Evolutionary conservation across 1,140 invertebrate species (phyloP), one percentile per base, ranked within the genome.

Genomic region (Ooceraea biroi): DNA sequence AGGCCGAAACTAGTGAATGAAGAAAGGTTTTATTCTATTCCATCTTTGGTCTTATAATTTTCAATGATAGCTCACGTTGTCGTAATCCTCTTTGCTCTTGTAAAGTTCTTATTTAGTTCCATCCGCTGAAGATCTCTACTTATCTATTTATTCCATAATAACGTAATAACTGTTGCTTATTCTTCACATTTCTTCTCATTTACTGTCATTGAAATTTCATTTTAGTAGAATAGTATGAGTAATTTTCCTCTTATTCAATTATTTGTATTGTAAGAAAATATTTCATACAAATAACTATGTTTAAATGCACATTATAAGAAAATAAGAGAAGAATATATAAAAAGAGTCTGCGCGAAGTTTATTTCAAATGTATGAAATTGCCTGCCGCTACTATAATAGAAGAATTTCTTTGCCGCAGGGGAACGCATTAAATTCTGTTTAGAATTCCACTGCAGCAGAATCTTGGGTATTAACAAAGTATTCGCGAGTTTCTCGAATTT

Each of bases 1-100:
- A 84, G 27, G 83, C 25, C 52, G 63, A 73, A 52, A 44, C 55
- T 19, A 14, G 44, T 44, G 58, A 57, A 55, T 30, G 72, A 84
- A 85, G 36, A 36, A 7, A 36, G 36, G 7, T 36, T 36, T 36
- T 25, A 19, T 36, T 57, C 12, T 10, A 1, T 22, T 14, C 36
- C 12, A 44, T 7, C 17, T 48, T 17, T 44, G 22, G 22, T 19
- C 46, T 27, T 69, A 55, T 69, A 69, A 52, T n/a, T 50, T 50
- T n/a, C 14, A 50, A 30, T 12, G 8, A 30, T 69, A 12, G 17
- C 4, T 25, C 63, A 25, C 14, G 44, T 25, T 3, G 12, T 25
- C 12, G 25, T 50, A 50, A 50, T 69, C 25, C 22, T 17, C 48
- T 2, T 44, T 17, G 36, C 7, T 36, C 36, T 3, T 36, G 36